Conservation (phyloP, 2,797 vertebrate genomes). For the Odontamblyopus lacepedii region DNA sequence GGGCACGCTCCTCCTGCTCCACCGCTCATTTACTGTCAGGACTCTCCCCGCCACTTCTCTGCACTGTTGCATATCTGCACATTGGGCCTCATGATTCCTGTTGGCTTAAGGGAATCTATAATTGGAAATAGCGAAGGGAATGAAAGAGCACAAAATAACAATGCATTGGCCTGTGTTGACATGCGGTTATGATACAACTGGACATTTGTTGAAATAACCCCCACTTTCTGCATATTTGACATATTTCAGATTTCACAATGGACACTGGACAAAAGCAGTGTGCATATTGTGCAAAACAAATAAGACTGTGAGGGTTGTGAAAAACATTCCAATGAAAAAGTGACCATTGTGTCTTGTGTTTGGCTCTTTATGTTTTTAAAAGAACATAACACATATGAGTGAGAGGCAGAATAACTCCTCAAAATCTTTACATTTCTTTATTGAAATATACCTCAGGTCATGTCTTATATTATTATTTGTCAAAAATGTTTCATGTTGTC, state of each 20-base stretch:
- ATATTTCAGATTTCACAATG: conserved; percentile 4
- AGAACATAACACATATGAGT: background rate
- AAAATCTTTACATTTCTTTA: background rate
- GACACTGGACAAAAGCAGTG: background rate
- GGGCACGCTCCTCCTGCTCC: conserved; percentile 56
- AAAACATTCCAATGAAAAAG: background rate
- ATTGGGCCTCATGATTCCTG: conserved; percentile 8
- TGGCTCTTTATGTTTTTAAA: background rate
- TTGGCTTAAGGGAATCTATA: background rate
- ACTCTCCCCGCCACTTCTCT: conserved; percentile 31
- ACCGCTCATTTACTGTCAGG: conserved; percentile 58
- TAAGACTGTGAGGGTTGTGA: background rate
- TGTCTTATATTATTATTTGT: background rate
- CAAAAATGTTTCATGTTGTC: background rate
- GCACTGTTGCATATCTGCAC: conserved; percentile 26
- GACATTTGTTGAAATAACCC: conserved; percentile 10
- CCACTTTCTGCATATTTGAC: conserved; percentile 12
- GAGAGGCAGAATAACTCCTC: background rate
- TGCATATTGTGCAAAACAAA: background rate
- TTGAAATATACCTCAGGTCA: background rate
- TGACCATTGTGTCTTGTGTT: background rate
- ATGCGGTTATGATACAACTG: conserved; percentile 7
- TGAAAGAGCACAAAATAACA: conserved; percentile 21
- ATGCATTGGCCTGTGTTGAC: background rate
- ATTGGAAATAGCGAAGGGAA: background rate